Percentiles rank a stretch among this genome's conserved stretches.
These are phyloP conservation scores for Apocheima hispidaria DNA, from an alignment of 2,888 invertebrate species.

Conservation along the genomic window DNA sequence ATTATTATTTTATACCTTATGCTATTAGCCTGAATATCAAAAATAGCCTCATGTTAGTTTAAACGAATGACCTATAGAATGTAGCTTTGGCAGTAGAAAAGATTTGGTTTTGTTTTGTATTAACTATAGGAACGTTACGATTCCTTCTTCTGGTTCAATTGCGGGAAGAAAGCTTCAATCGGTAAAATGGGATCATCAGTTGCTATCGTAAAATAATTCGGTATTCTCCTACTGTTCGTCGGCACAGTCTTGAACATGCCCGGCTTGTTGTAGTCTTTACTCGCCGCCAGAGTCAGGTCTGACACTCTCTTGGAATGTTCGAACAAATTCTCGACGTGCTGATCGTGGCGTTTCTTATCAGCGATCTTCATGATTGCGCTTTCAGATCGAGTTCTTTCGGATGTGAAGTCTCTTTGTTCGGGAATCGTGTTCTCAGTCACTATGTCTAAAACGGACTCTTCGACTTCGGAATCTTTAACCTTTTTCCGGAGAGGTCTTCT, in stretches of 20 bases:
- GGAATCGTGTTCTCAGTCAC: constrained; percentile 69
- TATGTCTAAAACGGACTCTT: constrained; percentile 75
- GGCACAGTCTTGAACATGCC: constrained; percentile 90
- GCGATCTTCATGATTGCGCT: constrained; percentile 87
- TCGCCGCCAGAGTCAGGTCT: constrained; percentile 90
- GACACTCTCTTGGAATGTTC: constrained; percentile 89
- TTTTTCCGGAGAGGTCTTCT: constrained; percentile 74
- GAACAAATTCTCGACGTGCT: constrained; percentile 71
- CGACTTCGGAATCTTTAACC: constrained; percentile 71
- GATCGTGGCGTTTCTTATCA: constrained; percentile 79
- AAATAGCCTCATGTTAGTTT: constrained; percentile 30
- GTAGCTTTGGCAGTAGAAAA: constrained; percentile 79
- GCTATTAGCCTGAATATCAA: constrained; percentile 15
- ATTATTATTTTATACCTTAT: background rate
- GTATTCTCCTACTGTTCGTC: constrained; percentile 87
- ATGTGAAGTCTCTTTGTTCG: constrained; percentile 71
- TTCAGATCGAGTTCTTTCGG: constrained; percentile 80
- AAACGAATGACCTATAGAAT: constrained; percentile 38
- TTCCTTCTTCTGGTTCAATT: constrained; percentile 88
- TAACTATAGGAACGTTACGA: constrained; percentile 67
- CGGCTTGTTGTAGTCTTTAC: constrained; percentile 90
- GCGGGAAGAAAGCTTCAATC: constrained; percentile 93
- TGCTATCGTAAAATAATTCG: constrained; percentile 90
- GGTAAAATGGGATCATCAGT: constrained; percentile 93
- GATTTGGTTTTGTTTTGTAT: constrained; percentile 72